Base-by-base conservation (phyloP, 92 coral and sea anemone species). In the Nematostella vectensis region DNA sequence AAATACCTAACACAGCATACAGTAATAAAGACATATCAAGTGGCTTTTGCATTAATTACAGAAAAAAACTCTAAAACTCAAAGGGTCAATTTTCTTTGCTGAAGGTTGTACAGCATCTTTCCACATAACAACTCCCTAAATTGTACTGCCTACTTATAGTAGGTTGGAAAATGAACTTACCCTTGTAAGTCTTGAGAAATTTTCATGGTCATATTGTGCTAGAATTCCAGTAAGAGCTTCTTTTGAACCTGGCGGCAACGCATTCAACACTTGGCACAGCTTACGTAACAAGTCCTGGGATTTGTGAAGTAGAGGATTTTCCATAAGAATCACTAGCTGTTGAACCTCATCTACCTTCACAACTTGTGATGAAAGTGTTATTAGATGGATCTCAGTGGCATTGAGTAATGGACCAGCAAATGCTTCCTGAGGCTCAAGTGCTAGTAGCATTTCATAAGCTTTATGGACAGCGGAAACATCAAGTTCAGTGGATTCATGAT, bases 361-460 rank as follows among this genome's bases (percentile, higher is more conserved):
- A 37, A 67, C 57, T 48, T 63, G 29, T 10, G 94, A 77, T 30
- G 76, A 79, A 15, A 91, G 52, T 1, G 96, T 72, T 1, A 83
- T 69, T 4, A 91, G 77, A 58, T 86, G 98, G 45, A 91, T 91
- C 58, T 91, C 98, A 48, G 80, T 48, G 20, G 98, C 75, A 81
- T 91, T 91, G 4, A 73, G 59, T 31, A 86, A 55, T 38, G 96
- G 82, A 18, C 63, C 54, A 0, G 68, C 50, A 58, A 91, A 91
- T 1, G 76, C 40, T n/a, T 73, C 81, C 39, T 63, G 63, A 11
- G 98, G 98, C 28, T 91, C 82, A 29, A 91, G 61, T 39, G 67
- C 64, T 10, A 91, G 60, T 11, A 91, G 58, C 23, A 91, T 63
- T 19, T 50, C 38, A 57, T 86, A 91, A 11, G 98, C 98, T 55